Evolutionary conservation across 2,797 vertebrate species (phyloP).

Genomic region (Merluccius polli): DNA sequence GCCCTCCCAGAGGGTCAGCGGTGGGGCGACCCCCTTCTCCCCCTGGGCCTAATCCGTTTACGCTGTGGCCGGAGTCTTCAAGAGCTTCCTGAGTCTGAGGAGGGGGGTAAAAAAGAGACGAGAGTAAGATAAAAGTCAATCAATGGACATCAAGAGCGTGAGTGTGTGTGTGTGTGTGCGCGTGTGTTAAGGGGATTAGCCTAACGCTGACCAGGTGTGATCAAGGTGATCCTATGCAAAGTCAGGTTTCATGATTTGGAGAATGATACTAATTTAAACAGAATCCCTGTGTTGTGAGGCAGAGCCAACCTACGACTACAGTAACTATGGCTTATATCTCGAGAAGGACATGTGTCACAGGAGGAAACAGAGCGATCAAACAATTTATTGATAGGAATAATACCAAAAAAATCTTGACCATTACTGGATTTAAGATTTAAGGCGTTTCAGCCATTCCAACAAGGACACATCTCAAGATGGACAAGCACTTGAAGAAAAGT

Average conservation of each 20-base stretch:
- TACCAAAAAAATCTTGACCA: neutral
- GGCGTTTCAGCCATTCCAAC: neutral
- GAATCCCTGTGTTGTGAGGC: neutral
- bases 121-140: constrained; percentile 14
- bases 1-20: neutral
- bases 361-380: neutral
- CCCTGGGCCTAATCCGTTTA: constrained; percentile 63
- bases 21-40: constrained; percentile 38
- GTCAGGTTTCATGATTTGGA: neutral
- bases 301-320: neutral
- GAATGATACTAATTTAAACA: neutral
- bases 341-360: neutral
- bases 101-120: constrained; percentile 5
- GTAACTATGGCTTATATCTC: neutral
- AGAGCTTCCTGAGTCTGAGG: constrained; percentile 71
- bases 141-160: neutral
- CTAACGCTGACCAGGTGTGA: constrained; percentile 9
- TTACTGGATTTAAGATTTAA: neutral
- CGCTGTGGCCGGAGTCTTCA: constrained; percentile 62
- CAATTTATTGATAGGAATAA: neutral
- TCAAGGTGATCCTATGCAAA: neutral
- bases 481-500: neutral
- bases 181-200: constrained; percentile 13
- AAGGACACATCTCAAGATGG: neutral
- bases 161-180: neutral